phyloP scores from a whole-genome alignment of 2,888 invertebrate species.

The Sialis fuliginosa region DNA sequence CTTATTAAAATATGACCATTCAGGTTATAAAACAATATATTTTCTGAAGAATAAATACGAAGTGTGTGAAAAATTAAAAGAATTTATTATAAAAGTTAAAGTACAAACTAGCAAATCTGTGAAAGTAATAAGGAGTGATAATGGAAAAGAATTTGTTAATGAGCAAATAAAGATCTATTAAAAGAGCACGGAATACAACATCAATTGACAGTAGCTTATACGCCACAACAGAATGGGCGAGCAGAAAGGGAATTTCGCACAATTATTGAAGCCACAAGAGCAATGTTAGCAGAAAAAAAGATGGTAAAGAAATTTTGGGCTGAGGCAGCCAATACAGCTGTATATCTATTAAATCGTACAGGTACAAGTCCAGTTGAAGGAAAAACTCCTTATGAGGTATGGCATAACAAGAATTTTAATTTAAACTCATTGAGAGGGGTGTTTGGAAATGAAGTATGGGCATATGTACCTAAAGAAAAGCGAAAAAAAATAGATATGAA shows the following conservation, averaged over 20 bases:
- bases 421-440: not conserved
- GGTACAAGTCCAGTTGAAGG: not conserved
- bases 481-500: constrained; percentile 2
- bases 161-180: not conserved
- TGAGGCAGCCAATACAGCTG: too few relatives aligned
- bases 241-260: too few relatives aligned
- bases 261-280: too few relatives aligned
- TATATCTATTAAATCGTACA: too few relatives aligned
- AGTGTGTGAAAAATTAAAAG: not conserved
- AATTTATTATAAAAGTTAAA: not conserved
- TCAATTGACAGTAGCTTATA: too few relatives aligned
- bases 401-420: not conserved
- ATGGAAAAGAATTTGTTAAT: constrained; percentile 4
- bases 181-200: not conserved
- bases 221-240: too few relatives aligned
- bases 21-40: not conserved
- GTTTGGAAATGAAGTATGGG: constrained; percentile 1
- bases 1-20: constrained; percentile 6
- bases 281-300: too few relatives aligned
- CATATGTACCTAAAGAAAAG: constrained; percentile 3
- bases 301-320: too few relatives aligned
- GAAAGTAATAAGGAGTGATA: not conserved
- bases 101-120: too few relatives aligned
- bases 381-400: too few relatives aligned
- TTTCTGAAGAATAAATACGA: constrained; percentile 7